These are phyloP conservation scores for Megaceryle alcyon DNA, from an alignment of 2,797 vertebrate species.

Conservation along the genomic window DNA sequence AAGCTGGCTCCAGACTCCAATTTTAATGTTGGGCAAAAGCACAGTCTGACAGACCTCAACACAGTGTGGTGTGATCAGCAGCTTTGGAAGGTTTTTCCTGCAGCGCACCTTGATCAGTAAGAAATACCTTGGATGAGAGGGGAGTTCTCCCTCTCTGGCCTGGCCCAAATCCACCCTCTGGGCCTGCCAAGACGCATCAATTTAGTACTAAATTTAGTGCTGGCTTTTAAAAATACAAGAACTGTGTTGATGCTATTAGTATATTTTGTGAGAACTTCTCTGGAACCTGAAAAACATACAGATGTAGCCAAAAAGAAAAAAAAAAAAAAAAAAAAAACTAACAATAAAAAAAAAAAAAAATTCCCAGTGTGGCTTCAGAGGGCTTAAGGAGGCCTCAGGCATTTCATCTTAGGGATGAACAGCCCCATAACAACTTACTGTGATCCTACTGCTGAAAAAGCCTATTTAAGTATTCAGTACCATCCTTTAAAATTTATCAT, in stretches of 20 bases:
- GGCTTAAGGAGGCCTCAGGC: neutral
- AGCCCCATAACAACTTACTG: neutral
- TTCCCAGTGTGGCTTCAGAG: neutral
- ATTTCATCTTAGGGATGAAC: neutral
- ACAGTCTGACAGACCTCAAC: neutral
- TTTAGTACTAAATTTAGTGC: neutral
- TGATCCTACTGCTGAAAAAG: neutral
- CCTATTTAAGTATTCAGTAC: neutral
- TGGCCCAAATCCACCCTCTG: neutral
- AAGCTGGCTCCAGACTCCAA: neutral
- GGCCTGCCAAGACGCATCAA: constrained; percentile 19
- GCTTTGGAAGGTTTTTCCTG: neutral
- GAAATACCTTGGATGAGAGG: neutral
- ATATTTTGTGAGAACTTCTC: neutral
- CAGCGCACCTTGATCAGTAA: neutral
- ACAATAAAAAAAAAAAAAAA: neutral
- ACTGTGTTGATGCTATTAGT: neutral
- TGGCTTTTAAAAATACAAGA: constrained; percentile 24
- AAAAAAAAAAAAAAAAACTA: neutral
- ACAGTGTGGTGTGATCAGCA: neutral
- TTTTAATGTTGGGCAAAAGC: neutral
- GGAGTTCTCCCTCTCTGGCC: neutral
- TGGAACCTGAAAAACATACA: constrained; percentile 10
- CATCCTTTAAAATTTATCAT: neutral
- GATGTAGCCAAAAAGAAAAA: neutral